Percentiles rank a stretch among this genome's conserved stretches.
Conservation (phyloP, 2,797 vertebrate species). For the Craterocephalus amniculus region DNA sequence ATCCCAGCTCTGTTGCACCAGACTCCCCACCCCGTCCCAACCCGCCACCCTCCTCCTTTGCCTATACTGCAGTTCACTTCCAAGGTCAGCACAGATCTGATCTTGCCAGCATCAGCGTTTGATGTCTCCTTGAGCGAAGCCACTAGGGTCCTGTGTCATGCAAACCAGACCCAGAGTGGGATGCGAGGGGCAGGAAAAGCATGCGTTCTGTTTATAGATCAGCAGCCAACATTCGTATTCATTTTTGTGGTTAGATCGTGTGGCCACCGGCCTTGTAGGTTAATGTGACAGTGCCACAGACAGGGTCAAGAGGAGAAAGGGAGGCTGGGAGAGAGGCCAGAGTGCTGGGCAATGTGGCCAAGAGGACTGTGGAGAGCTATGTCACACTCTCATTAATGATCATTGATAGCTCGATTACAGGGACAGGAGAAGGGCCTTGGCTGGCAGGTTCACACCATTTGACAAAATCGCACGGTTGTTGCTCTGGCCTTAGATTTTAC, state of each 20-base stretch:
- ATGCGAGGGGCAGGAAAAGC: not conserved
- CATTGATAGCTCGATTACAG: constrained; percentile 70
- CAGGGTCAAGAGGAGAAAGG: constrained; percentile 37
- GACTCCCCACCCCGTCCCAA: not conserved
- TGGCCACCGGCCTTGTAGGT: constrained; percentile 31
- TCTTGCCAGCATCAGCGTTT: constrained; percentile 86
- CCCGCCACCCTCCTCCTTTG: constrained; percentile 34
- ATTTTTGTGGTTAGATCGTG: constrained; percentile 49
- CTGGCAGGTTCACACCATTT: constrained; percentile 47
- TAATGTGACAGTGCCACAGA: constrained; percentile 27
- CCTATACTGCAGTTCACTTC: constrained; percentile 68
- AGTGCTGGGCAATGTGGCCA: constrained; percentile 37
- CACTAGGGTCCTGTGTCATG: constrained; percentile 60
- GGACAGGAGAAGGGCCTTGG: constrained; percentile 40
- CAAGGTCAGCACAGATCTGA: constrained; percentile 87
- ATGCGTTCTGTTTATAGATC: constrained; percentile 42
- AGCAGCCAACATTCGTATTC: constrained; percentile 31
- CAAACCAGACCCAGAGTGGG: constrained; percentile 48
- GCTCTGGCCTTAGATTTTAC: constrained; percentile 6
- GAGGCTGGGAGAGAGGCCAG: constrained; percentile 25
- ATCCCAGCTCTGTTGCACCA: constrained; percentile 51
- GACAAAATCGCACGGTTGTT: constrained; percentile 32
- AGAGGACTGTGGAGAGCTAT: constrained; percentile 48
- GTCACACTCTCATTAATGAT: constrained; percentile 70
- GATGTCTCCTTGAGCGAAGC: constrained; percentile 70